phyloP scores from a whole-genome alignment of 2,888 invertebrate species.

The Mythimna ferrago region DNA sequence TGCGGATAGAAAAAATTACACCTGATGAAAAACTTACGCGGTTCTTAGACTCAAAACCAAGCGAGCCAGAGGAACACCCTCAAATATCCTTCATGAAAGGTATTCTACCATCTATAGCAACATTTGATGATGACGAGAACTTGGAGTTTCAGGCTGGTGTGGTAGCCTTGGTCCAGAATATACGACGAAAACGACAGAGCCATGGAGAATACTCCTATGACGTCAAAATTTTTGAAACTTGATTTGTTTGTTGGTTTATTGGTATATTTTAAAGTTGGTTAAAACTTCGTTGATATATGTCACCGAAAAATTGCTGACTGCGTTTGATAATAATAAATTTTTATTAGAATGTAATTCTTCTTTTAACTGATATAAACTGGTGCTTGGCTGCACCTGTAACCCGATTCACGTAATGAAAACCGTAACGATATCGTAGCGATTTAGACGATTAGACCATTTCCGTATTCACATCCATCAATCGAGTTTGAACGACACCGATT shows the following conservation, averaged over 20 bases:
- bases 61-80: slow-evolving; percentile 12
- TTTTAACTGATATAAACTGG: no score
- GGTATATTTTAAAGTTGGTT: no score
- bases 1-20: slow-evolving; percentile 13
- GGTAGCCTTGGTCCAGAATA: slow-evolving; percentile 24
- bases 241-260: neutral
- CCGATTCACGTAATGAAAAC: no score
- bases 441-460: no score
- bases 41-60: neutral
- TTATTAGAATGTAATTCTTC: no score
- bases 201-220: neutral
- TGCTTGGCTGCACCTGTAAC: no score
- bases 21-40: slow-evolving; percentile 8
- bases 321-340: no score
- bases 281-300: no score
- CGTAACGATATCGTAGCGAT: no score
- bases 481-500: no score
- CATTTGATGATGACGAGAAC: slow-evolving; percentile 30
- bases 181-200: slow-evolving; percentile 21
- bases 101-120: slow-evolving; percentile 14
- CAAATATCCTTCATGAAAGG: slow-evolving; percentile 36
- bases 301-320: no score
- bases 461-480: no score
- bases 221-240: neutral
- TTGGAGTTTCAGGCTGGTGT: slow-evolving; percentile 37